Evolutionary conservation across 2,113 vertebrate species (phyloP).

Genomic region (Felis chaus): DNA sequence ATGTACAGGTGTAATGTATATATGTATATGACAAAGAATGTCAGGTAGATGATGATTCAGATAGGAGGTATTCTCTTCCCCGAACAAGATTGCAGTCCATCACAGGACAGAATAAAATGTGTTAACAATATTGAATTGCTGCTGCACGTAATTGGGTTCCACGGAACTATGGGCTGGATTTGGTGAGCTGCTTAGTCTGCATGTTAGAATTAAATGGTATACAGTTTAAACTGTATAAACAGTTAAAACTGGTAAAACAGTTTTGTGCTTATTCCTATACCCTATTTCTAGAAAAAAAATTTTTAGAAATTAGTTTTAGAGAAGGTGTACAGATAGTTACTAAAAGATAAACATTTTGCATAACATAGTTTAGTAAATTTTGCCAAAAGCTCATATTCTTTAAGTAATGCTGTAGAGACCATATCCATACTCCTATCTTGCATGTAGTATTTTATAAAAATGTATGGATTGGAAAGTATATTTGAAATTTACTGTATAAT

Average conservation of each 20-base stretch:
- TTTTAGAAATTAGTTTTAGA: conserved; percentile 44
- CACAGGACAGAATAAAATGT: conserved; percentile 86
- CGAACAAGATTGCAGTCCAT: conserved; percentile 81
- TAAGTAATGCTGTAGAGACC: conserved; percentile 54
- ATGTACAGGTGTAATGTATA: background rate
- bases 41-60: conserved; percentile 73
- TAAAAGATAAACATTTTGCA: conserved; percentile 57
- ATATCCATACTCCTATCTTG: conserved; percentile 62
- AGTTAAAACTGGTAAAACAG: no score
- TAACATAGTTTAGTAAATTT: conserved; percentile 49
- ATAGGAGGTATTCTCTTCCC: conserved; percentile 77
- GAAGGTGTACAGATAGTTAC: conserved; percentile 52
- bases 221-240: no score
- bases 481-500: conserved; percentile 64
- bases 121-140: conserved; percentile 89
- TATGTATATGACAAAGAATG: conserved; percentile 20
- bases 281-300: conserved; percentile 11
- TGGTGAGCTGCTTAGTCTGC: conserved; percentile 80
- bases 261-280: conserved; percentile 52
- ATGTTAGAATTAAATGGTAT: conserved; percentile 80
- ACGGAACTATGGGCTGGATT: conserved; percentile 81
- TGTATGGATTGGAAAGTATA: conserved; percentile 75
- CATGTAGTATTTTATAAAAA: conserved; percentile 69
- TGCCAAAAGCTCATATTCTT: conserved; percentile 57
- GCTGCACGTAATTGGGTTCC: conserved; percentile 85